These are phyloP conservation scores for Sinotaia quadrata DNA, from an alignment of 2,888 invertebrate species.

Conservation along the genomic window DNA sequence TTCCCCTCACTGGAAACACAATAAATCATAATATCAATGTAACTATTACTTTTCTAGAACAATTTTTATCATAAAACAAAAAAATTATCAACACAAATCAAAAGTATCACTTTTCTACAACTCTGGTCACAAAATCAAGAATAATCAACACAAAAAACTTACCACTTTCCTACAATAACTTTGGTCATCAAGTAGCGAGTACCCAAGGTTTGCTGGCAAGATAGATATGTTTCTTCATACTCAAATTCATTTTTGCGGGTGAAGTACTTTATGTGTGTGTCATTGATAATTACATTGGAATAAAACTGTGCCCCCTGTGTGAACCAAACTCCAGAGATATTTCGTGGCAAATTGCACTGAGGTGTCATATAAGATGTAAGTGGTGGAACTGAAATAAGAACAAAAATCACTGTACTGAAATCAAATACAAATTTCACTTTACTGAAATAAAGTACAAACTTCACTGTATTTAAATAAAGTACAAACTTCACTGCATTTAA, in stretches of 20 bases:
- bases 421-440: neutral
- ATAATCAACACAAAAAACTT: constrained; percentile 61
- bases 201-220: constrained; percentile 93
- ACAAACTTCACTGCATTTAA: too few species aligned
- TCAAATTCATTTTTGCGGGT: constrained; percentile 88
- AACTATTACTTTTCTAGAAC: too few species aligned
- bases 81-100: too few species aligned
- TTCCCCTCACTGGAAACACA: too few species aligned
- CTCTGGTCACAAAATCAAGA: too few species aligned
- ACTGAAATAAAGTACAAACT: neutral
- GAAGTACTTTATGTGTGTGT: constrained; percentile 96
- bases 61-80: too few species aligned
- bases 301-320: constrained; percentile 94
- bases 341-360: constrained; percentile 92
- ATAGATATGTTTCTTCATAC: constrained; percentile 87
- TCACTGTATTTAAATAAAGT: neutral
- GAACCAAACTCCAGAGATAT: constrained; percentile 95
- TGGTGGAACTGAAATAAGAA: constrained; percentile 55
- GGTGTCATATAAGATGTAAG: constrained; percentile 75
- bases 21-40: too few species aligned
- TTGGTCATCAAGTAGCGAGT: constrained; percentile 95
- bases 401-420: neutral
- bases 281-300: constrained; percentile 88
- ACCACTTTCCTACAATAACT: constrained; percentile 95
- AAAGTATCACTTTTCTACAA: too few species aligned